phyloP scores from a whole-genome alignment of 2,797 vertebrate genomes.

The Etheostoma perlongum region DNA sequence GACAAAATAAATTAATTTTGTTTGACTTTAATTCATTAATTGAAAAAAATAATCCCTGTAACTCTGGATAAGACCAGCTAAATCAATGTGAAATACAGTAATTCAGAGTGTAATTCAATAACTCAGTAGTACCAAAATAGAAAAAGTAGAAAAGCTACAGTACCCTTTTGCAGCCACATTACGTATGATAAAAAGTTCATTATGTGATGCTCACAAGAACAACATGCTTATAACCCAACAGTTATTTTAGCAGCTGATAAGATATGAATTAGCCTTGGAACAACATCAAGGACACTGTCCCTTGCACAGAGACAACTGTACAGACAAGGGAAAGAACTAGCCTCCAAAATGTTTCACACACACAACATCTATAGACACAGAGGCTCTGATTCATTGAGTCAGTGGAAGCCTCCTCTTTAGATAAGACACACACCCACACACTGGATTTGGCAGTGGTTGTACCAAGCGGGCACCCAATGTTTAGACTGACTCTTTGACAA shows the following conservation, averaged over 20 bases:
- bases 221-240: slow-evolving; percentile 17
- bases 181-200: not conserved
- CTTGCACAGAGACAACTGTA: not conserved
- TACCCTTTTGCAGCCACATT: not conserved
- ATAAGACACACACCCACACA: not conserved
- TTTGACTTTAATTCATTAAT: not conserved
- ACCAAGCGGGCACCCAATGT: not conserved
- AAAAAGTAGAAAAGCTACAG: not conserved
- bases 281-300: slow-evolving; percentile 22
- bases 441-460: not conserved
- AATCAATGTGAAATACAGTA: not conserved
- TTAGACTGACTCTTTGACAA: slow-evolving; percentile 18
- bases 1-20: not conserved
- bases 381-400: slow-evolving; percentile 7
- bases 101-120: not conserved
- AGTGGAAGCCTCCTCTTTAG: not conserved
- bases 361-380: not conserved
- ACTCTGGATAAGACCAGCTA: not conserved
- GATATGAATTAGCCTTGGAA: slow-evolving; percentile 13
- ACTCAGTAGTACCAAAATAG: not conserved
- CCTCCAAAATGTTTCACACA: not conserved
- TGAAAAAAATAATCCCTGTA: not conserved
- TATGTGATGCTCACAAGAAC: slow-evolving; percentile 17
- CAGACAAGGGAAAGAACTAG: not conserved
- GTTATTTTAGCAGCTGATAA: slow-evolving; percentile 23